Base-by-base conservation (phyloP, 1,140 invertebrate genomes). In the Globodera rostochiensis region DNA sequence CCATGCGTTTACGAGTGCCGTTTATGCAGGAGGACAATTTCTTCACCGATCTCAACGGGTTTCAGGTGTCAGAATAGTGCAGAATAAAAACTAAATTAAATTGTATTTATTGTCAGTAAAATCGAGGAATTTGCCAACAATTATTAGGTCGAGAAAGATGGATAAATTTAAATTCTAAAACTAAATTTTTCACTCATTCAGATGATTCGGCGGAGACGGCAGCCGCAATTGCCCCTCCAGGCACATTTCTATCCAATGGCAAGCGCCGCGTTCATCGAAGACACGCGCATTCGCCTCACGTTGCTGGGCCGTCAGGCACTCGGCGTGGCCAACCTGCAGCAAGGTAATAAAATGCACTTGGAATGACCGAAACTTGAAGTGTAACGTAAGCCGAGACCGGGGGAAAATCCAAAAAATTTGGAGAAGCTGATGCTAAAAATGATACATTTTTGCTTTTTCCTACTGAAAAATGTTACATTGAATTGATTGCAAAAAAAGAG, bases 171-270 rank as follows among this genome's bases (percentile, higher is more conserved):
- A 25, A 25, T 25, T 25, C 25, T 25, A 0, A 25, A 25, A 25
- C 1, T 25, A 25, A 25, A 25, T 25, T 25, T 25, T 83, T 74
- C 8, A 13, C 21, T 3, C 15, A 5, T 60, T 21, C 84, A 98
- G 94, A 94, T 97, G 90, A 94, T 96, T 67, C 93, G 93, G 86
- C 92, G 96, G 7, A 94, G 94, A 85, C 93, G 93, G 75, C 94
- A 95, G 85, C 91, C 92, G 0, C 98, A 98, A 91, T 90, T 98
- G 19, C 96, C 96, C 0, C 86, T 96, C 0, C 97, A 98, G 92
- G 96, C 94, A 0, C 97, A 99, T 91, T 97, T 94, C 90, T 98
- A 98, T 92, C 97, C 97, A 7, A 93, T 98, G 90, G 93, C 96
- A 9, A 92, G 94, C 4, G 93, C 93, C 79, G 93, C 93, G 1